Conservation (phyloP, 1,140 invertebrate genomes). For the Phymorhynchus buccinoides region DNA sequence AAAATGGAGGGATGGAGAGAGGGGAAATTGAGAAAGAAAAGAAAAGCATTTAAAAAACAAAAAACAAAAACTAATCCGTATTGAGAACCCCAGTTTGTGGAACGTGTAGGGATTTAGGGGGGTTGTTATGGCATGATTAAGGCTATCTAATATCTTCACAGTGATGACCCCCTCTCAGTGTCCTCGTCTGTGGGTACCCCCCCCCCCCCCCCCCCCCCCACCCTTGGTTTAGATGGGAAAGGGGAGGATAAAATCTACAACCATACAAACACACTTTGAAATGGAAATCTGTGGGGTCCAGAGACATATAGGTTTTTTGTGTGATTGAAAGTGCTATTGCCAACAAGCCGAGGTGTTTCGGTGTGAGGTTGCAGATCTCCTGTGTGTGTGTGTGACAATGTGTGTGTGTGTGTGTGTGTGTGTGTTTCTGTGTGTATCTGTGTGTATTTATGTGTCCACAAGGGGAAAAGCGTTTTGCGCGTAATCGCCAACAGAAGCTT, state of each 20-base stretch:
- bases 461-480: too few relatives aligned
- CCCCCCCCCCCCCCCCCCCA: neutral
- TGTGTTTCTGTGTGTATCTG: too few relatives aligned
- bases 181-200: neutral
- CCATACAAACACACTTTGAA: too few relatives aligned
- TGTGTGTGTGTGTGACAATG: too few relatives aligned
- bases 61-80: neutral
- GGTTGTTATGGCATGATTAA: conserved; percentile 6
- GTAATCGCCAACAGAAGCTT: too few relatives aligned
- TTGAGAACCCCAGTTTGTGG: conserved; percentile 11
- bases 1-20: neutral
- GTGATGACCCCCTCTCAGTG: neutral
- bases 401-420: too few relatives aligned
- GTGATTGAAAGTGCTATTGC: too few relatives aligned
- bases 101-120: neutral
- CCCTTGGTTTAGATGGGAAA: neutral
- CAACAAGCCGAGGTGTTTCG: too few relatives aligned
- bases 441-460: too few relatives aligned
- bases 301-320: too few relatives aligned
- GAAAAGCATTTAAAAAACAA: neutral
- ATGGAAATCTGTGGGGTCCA: too few relatives aligned
- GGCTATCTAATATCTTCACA: neutral
- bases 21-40: neutral
- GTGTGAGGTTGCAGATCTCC: too few relatives aligned
- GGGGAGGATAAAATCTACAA: neutral